Base-by-base conservation (phyloP, 37 sponge, comb jelly and placozoan genomes). In the Amphimedon queenslandica region DNA sequence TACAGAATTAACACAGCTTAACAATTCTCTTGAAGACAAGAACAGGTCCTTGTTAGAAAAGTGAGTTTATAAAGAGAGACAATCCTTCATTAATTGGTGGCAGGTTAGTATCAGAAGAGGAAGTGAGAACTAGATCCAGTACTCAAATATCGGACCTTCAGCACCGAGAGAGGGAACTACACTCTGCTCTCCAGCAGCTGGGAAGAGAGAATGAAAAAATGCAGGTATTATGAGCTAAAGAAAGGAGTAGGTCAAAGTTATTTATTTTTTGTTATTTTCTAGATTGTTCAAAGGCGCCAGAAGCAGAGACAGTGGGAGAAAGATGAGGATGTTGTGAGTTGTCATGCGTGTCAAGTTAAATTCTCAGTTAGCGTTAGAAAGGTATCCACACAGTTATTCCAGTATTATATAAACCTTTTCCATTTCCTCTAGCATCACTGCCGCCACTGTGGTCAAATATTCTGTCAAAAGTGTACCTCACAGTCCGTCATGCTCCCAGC, bases 371-470 rank as follows among this genome's bases (percentile, higher is more conserved):
- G 56, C 11, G 63, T 69, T 23, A 79, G 92, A 64, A 86, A 64
- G 76, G 87, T 86, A 35, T n/a, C 80, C 73, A 1, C 36, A 28
- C 24, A 23, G 3, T 30, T 23, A 20, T 8, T 42, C 28, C 63
- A 56, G 13, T 11, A 31, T 10, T 8, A 25, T 51, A 72, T 61
- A 58, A 21, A 25, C 37, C 37, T 47, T 21, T 27, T 64, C 20
- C 10, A 38, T 65, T 51, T 39, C 35, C 42, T 60, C 51, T 71
- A 85, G 82, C 91, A 90, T 72, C 91, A 90, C 66, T 90, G 91
- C 30, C 68, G 91, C 16, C 71, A 77, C 58, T 90, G 91, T 77
- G 91, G 91, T 86, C 84, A 69, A 81, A 84, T 89, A 56, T 89
- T 80, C 80, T 89, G 90, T 73, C 72, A 72, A 40, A 32, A 39